Evolutionary conservation across 2,113 vertebrate genomes (phyloP).

Genomic region (Boleophthalmus pectinirostris): DNA sequence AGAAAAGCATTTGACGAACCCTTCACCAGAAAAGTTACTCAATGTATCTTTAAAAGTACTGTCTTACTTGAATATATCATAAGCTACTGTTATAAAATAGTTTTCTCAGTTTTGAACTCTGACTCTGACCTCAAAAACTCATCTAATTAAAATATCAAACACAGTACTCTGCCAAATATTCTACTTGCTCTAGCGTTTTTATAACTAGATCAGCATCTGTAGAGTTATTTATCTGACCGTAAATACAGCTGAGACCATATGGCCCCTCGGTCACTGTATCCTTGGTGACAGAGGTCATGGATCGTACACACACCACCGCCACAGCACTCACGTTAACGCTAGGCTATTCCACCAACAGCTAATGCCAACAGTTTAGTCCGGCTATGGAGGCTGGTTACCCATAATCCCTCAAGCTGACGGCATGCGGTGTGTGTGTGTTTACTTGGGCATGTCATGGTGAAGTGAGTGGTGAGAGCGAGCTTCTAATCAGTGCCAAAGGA

Average conservation of each 20-base stretch:
- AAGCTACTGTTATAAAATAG: not conserved
- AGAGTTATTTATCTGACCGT: slow-evolving; percentile 4
- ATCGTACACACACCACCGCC: not conserved
- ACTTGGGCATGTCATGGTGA: slow-evolving; percentile 6
- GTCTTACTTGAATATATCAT: too few relatives aligned
- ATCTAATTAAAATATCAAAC: not conserved
- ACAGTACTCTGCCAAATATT: not conserved
- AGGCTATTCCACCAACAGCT: slow-evolving; percentile 2
- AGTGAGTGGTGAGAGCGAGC: slow-evolving; percentile 7
- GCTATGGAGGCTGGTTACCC: slow-evolving; percentile 2
- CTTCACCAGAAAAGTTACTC: too few relatives aligned
- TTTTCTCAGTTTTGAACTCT: not conserved
- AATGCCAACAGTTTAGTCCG: slow-evolving; percentile 17
- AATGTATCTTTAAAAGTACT: too few relatives aligned
- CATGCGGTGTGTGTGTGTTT: slow-evolving; percentile 1
- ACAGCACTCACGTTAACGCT: not conserved
- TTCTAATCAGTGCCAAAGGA: not conserved
- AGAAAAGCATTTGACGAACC: too few relatives aligned
- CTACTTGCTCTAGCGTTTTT: not conserved
- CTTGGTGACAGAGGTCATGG: not conserved
- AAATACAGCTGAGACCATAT: not conserved
- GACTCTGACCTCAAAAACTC: not conserved
- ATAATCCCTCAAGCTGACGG: slow-evolving; percentile 10
- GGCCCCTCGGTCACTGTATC: not conserved
- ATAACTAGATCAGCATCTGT: slow-evolving; percentile 4